Evolutionary conservation across 1,140 invertebrate genomes (phyloP).

Genomic region (Lepidotrigona ventralis): DNA sequence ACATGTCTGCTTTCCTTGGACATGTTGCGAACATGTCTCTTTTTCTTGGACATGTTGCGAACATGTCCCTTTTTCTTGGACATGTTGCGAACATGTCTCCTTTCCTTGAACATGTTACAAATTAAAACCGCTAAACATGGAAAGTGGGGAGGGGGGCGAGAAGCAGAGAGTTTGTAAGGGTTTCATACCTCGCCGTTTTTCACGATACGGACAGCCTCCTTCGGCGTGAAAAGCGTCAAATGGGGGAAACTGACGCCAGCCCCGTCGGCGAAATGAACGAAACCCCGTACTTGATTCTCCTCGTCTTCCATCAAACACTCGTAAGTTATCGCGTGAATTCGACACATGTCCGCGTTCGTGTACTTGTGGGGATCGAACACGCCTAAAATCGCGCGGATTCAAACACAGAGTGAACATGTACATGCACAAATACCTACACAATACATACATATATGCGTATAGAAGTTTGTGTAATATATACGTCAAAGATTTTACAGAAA

Average conservation of each 20-base stretch:
- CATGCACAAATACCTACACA: not conserved
- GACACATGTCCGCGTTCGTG: slow-evolving; percentile 89
- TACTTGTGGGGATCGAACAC: slow-evolving; percentile 91
- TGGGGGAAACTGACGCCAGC: slow-evolving; percentile 87
- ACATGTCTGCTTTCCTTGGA: no score
- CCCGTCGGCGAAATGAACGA: slow-evolving; percentile 87
- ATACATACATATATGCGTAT: no score
- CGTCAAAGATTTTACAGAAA: no score
- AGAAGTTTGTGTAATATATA: no score
- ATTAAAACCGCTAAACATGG: no score
- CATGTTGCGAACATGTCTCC: no score
- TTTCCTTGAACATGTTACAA: no score
- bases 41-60: no score
- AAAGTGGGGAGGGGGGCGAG: no score
- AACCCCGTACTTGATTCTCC: slow-evolving; percentile 87
- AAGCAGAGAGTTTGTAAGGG: not conserved
- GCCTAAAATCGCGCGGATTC: slow-evolving; percentile 75
- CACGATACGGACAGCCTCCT: slow-evolving; percentile 87
- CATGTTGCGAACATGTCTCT: no score
- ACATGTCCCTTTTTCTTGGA: no score
- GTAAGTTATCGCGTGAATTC: slow-evolving; percentile 88
- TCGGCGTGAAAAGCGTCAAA: slow-evolving; percentile 87
- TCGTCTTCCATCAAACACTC: slow-evolving; percentile 91
- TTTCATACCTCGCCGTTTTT: slow-evolving; percentile 87
- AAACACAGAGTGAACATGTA: slow-evolving; percentile 2